Evolutionary conservation across 2,113 vertebrate genomes (phyloP).

Genomic region (Australoheros scitulus): DNA sequence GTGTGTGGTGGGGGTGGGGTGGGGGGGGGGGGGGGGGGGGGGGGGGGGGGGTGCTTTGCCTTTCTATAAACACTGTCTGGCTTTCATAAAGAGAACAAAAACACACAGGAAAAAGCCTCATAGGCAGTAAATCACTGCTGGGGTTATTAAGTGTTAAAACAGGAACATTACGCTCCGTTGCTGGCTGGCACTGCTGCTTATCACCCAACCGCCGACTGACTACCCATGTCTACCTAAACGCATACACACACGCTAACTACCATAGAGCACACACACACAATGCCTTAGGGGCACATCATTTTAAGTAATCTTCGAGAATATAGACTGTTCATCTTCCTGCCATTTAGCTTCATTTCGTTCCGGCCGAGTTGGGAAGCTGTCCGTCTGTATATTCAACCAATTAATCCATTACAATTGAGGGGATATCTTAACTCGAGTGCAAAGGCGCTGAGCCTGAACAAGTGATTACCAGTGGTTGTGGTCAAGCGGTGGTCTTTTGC

Average conservation of each 20-base stretch:
- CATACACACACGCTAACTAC: conserved; percentile 3
- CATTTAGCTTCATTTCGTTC: conserved; percentile 32
- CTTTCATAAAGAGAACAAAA: conserved; percentile 71
- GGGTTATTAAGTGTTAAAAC: conserved; percentile 70
- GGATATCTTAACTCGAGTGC: conserved; percentile 60
- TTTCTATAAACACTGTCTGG: conserved; percentile 62
- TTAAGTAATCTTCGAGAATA: conserved; percentile 36
- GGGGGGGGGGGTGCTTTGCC: conserved; percentile 8
- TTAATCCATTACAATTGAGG: conserved; percentile 65
- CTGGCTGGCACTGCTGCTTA: conserved; percentile 51
- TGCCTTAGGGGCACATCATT: conserved; percentile 23
- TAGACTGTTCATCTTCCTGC: conserved; percentile 40
- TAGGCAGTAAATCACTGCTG: conserved; percentile 65
- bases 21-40: too few relatives aligned
- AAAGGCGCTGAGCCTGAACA: conserved; percentile 58
- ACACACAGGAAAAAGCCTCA: conserved; percentile 58
- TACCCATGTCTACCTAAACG: conserved; percentile 34
- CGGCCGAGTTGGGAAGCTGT: conserved; percentile 43
- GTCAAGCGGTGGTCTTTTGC: conserved; percentile 45
- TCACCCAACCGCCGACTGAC: conserved; percentile 32
- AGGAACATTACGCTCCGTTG: conserved; percentile 56
- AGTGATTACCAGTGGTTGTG: conserved; percentile 53
- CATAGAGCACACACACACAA: not conserved
- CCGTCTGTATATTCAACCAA: conserved; percentile 59
- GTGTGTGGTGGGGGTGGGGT: too few relatives aligned